Conservation (phyloP, 2,888 invertebrate species). For the Scaptomyza flava region DNA sequence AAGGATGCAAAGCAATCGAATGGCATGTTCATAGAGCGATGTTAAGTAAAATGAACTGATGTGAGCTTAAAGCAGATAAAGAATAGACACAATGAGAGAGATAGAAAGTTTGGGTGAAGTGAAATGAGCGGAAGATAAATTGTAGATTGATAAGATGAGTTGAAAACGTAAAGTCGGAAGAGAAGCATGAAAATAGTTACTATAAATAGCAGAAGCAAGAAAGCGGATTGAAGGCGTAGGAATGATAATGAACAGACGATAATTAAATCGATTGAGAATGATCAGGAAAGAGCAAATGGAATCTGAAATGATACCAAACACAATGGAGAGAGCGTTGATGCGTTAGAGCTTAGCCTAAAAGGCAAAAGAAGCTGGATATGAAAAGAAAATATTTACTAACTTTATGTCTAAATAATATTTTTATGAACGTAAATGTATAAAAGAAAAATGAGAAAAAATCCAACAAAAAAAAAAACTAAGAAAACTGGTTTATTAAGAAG, state of each 20-base stretch:
- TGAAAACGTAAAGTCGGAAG: not conserved
- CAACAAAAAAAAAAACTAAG: not conserved
- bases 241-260: not conserved
- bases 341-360: constrained; percentile 7
- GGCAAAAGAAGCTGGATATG: not conserved
- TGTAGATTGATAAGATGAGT: not conserved
- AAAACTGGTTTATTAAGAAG: not conserved
- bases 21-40: not conserved
- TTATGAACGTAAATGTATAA: not conserved
- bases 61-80: constrained; percentile 15
- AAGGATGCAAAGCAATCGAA: not conserved
- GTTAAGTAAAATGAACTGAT: not conserved
- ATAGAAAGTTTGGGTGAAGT: not conserved
- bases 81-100: not conserved
- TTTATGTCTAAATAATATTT: not conserved
- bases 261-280: not conserved
- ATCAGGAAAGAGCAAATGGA: not conserved
- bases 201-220: not conserved
- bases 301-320: not conserved
- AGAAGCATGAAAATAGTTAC: not conserved
- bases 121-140: not conserved
- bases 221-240: too few relatives aligned
- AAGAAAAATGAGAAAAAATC: not conserved
- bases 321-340: not conserved
- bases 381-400: not conserved